Conservation (phyloP, 2,113 vertebrate genomes). For the Myxocyprinus asiaticus region DNA sequence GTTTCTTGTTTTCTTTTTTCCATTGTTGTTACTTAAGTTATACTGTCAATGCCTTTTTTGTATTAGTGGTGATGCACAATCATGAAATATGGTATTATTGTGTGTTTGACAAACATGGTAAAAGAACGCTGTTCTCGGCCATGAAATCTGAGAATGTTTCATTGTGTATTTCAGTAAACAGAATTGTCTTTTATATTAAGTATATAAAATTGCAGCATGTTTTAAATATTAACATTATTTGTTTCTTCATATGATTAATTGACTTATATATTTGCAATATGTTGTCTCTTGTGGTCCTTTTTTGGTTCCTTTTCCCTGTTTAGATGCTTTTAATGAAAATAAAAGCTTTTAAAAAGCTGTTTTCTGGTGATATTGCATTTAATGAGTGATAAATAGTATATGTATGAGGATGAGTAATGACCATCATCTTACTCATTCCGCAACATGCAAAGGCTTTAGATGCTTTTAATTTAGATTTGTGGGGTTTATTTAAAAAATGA, state of each 20-base stretch:
- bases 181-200: constrained; percentile 16
- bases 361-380: no score
- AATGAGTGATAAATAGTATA: no score
- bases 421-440: no score
- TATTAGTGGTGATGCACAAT: constrained; percentile 4
- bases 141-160: not conserved
- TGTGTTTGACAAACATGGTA: constrained; percentile 17
- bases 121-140: constrained; percentile 7
- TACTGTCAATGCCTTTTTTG: constrained; percentile 22
- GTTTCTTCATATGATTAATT: constrained; percentile 26
- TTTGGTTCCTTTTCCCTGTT: constrained; percentile 7
- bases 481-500: no score
- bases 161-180: constrained; percentile 4
- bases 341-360: constrained; percentile 11
- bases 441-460: no score
- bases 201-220: constrained; percentile 38
- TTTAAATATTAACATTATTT: constrained; percentile 28
- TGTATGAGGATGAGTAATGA: no score
- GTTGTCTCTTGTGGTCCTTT: not conserved
- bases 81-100: constrained; percentile 28
- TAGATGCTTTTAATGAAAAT: not conserved
- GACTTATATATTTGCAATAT: constrained; percentile 14
- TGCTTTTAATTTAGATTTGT: no score
- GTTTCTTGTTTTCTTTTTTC: not conserved
- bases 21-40: constrained; percentile 24